phyloP scores from a whole-genome alignment of 2,888 invertebrate species.

The Tetragonula carbonaria region DNA sequence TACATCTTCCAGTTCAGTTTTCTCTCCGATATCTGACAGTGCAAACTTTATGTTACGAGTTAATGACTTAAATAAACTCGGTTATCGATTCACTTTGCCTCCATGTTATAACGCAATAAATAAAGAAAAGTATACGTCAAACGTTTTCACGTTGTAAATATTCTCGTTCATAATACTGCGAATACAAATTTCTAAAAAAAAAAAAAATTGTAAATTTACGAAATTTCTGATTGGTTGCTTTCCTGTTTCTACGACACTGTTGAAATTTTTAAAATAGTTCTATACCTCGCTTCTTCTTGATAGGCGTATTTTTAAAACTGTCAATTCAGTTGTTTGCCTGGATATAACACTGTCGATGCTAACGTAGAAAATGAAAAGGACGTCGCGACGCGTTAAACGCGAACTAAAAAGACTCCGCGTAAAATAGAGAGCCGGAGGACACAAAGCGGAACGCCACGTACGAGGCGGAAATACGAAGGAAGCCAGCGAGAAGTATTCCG shows the following conservation, averaged over 20 bases:
- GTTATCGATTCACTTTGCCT: neutral
- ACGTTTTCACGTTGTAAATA: no score
- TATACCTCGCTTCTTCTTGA: neutral
- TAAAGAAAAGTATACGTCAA: neutral
- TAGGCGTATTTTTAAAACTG: neutral
- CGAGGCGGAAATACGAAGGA: slow-evolving; percentile 24
- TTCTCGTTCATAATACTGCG: no score
- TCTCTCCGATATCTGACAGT: neutral
- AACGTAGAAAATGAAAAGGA: neutral
- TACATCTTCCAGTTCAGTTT: neutral
- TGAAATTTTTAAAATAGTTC: neutral
- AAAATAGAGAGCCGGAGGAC: slow-evolving; percentile 4
- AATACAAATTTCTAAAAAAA: neutral
- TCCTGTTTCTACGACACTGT: no score
- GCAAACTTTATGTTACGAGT: neutral
- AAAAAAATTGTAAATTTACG: neutral
- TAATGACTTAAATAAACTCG: neutral
- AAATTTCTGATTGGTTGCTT: neutral
- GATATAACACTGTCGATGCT: neutral
- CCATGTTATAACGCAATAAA: neutral
- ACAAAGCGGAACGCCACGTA: slow-evolving; percentile 3
- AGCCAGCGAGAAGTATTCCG: slow-evolving; percentile 28
- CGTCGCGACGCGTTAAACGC: neutral
- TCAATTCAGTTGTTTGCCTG: neutral
- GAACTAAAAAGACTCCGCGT: neutral